Evolutionary conservation across 64 coral and sea anemone genomes (phyloP).

Genomic region (Stichodactyla helianthus): DNA sequence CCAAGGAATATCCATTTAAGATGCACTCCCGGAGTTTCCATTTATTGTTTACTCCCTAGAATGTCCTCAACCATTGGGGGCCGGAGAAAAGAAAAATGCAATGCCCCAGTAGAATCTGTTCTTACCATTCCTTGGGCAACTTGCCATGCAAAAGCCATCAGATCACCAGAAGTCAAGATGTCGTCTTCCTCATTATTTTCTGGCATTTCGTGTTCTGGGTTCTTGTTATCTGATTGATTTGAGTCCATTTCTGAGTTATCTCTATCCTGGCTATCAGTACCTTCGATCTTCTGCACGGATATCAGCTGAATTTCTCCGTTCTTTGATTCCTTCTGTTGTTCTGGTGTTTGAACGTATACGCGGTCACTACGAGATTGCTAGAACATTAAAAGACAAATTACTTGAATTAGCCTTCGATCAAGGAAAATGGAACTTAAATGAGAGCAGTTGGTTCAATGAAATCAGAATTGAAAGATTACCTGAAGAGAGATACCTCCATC

Average conservation of each 20-base stretch:
- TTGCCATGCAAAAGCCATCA: slow-evolving; percentile 47
- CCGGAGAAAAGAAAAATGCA: too few species aligned
- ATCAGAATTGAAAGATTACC: not conserved
- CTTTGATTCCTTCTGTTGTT: slow-evolving; percentile 19
- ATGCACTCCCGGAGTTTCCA: too few species aligned
- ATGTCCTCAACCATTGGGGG: too few species aligned
- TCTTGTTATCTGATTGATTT: not conserved
- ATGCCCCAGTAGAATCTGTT: not conserved
- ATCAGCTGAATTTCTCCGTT: slow-evolving; percentile 36
- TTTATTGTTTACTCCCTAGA: too few species aligned
- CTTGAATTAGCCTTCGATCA: too few species aligned
- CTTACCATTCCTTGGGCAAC: slow-evolving; percentile 38
- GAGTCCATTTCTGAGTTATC: not conserved
- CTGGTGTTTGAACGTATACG: slow-evolving; percentile 37
- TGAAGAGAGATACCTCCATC: slow-evolving; percentile 17
- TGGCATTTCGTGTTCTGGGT: not conserved
- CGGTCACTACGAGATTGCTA: slow-evolving; percentile 28
- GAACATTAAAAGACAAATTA: too few species aligned
- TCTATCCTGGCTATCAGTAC: not conserved
- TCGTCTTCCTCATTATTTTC: slow-evolving; percentile 25
- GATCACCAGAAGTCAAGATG: slow-evolving; percentile 13
- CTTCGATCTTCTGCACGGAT: not conserved
- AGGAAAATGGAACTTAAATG: too few species aligned
- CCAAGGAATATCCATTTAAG: too few species aligned
- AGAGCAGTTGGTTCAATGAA: too few species aligned